A percentile compares a stretch with the other conserved stretches of the same genome.
phyloP scores from a whole-genome alignment of 2,888 invertebrate genomes.

The Agonopterix heracliana region DNA sequence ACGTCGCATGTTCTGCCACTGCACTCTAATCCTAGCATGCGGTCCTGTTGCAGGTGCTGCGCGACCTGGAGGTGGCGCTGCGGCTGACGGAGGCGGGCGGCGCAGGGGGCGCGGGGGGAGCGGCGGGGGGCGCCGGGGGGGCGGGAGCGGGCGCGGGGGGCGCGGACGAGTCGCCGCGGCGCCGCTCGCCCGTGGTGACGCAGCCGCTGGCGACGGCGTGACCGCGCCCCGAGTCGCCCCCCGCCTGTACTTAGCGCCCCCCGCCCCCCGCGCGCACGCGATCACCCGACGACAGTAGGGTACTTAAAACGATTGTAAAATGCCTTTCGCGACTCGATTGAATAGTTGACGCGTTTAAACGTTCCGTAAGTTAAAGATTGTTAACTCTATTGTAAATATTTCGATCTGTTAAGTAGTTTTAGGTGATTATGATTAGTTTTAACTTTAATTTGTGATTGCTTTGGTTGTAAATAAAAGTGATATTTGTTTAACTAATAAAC shows the following conservation, averaged over 20 bases:
- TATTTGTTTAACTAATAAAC: slow-evolving; percentile 75
- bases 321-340: slow-evolving; percentile 24
- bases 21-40: too few species aligned
- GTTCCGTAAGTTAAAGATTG: slow-evolving; percentile 48
- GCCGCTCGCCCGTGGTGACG: slow-evolving; percentile 73
- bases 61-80: slow-evolving; percentile 92
- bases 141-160: slow-evolving; percentile 54
- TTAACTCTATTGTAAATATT: slow-evolving; percentile 73
- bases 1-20: too few species aligned
- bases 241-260: slow-evolving; percentile 64
- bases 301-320: slow-evolving; percentile 18
- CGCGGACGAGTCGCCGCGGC: slow-evolving; percentile 75
- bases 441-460: slow-evolving; percentile 73
- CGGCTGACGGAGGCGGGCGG: slow-evolving; percentile 70
- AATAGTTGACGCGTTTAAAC: slow-evolving; percentile 25
- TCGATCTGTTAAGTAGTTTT: slow-evolving; percentile 74
- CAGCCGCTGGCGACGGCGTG: slow-evolving; percentile 62
- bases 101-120: slow-evolving; percentile 38
- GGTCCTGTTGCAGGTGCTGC: slow-evolving; percentile 77
- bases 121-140: slow-evolving; percentile 25
- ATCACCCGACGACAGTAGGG: slow-evolving; percentile 3
- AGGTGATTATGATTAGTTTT: slow-evolving; percentile 69
- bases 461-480: slow-evolving; percentile 76
- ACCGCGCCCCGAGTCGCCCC: slow-evolving; percentile 44
- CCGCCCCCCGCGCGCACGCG: slow-evolving; percentile 36